Conservation (phyloP, 2,797 vertebrate species). For the Acanthiza pusilla region DNA sequence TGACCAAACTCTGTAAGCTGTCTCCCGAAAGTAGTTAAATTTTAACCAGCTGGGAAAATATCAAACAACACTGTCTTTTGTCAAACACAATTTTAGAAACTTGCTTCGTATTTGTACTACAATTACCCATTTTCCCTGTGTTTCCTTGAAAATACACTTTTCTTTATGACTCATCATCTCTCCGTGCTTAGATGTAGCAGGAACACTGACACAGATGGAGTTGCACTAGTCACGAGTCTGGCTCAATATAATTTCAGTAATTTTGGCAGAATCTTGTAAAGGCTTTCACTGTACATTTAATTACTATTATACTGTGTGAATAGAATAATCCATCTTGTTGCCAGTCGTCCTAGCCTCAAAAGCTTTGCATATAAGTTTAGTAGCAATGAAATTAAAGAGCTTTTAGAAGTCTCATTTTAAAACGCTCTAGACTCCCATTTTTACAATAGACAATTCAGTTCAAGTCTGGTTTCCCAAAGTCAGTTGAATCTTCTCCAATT, state of each 20-base stretch:
- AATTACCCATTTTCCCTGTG: not conserved
- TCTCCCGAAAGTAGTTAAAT: slow-evolving; percentile 79
- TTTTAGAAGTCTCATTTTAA: not conserved
- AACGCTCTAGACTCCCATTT: not conserved
- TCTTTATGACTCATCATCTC: slow-evolving; percentile 1
- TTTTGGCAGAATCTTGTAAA: slow-evolving; percentile 19
- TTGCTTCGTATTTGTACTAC: not conserved
- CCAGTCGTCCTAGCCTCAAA: not conserved
- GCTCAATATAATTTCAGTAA: not conserved
- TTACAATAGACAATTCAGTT: not conserved
- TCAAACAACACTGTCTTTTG: slow-evolving; percentile 15
- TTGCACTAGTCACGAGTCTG: not conserved
- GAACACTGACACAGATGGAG: slow-evolving; percentile 20
- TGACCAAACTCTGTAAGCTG: slow-evolving; percentile 72
- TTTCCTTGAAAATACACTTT: not conserved
- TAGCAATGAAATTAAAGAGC: not conserved
- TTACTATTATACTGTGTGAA: not conserved
- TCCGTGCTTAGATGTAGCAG: not conserved
- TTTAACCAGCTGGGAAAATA: slow-evolving; percentile 69
- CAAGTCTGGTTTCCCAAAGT: not conserved
- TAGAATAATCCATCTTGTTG: not conserved
- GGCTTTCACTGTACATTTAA: slow-evolving; percentile 15
- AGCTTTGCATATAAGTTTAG: not conserved
- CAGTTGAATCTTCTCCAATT: not conserved
- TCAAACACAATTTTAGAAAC: slow-evolving; percentile 6